Base-by-base conservation (phyloP, 2,888 invertebrate genomes). In the Serripes groenlandicus region DNA sequence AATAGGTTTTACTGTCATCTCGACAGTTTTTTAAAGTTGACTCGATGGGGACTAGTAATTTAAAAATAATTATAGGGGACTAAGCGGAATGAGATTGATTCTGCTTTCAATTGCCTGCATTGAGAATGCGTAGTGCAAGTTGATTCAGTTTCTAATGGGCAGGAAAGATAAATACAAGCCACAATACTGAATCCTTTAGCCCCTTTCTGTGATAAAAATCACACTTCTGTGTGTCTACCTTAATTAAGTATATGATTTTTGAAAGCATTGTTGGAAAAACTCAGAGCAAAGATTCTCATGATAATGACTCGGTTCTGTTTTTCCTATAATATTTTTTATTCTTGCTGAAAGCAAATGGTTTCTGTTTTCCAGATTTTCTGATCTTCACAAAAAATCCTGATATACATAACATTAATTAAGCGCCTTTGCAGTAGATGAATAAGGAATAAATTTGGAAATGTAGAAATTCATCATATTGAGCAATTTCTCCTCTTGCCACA, bases 41-140 rank as follows among this genome's bases (percentile, higher is more conserved):
- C 66, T 66, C 42, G n/a, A n/a, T 76, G 64, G 56, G 54, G 66
- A 81, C 66, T 81, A 83, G 86, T 81, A 81, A 86, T 86, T 86
- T 86, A 60, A 68, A 83, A 74, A 81, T 86, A 86, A 86, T 86
- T 86, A 86, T 81, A 86, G 86, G 86, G 83, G 73, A 58, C n/a
- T 28, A 56, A 28, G 15, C 32, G 62, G 60, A 32, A 56, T 80
- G 81, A 83, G 83, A 86, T 83, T 81, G 86, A 78, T 81, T 70
- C 60, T 64, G 32, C 54, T 58, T 70, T 72, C 49, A 74, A 74
- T 32, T 76, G 79, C 70, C 68, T 83, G 83, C 86, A 78, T 86
- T 83, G 78, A 83, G 81, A 58, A 68, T 35, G 66, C 76, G 66
- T 62, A 76, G 81, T 83, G 83, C 86, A 83, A 83, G 86, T 86